These are phyloP conservation scores for Rhodinocichla rosea DNA, from an alignment of 2,113 vertebrate species.

Conservation along the genomic window DNA sequence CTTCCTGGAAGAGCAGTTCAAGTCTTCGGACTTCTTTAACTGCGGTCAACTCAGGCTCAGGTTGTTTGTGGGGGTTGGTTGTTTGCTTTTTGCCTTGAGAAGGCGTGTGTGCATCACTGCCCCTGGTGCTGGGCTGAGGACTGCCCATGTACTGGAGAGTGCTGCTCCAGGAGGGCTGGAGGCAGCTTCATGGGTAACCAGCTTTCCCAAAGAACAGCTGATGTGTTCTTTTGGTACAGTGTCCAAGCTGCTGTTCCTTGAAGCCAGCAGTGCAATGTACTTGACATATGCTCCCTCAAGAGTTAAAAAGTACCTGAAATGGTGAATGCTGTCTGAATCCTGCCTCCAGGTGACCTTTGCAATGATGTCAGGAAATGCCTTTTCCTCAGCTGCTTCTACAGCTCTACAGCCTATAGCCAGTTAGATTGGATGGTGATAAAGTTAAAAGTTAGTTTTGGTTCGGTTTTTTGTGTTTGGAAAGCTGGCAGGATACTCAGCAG, in stretches of 20 bases:
- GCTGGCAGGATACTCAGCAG: neutral
- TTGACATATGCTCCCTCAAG: neutral
- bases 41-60: neutral
- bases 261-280: neutral
- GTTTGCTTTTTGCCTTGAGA: neutral
- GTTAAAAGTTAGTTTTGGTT: neutral
- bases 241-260: neutral
- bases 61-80: neutral
- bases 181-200: rapidly evolving
- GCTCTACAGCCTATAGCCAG: neutral
- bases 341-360: neutral
- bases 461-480: neutral
- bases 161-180: neutral
- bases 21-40: neutral
- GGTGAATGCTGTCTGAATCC: neutral
- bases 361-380: neutral
- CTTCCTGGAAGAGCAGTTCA: neutral
- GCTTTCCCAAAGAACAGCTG: neutral
- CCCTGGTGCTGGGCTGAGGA: rapidly evolving
- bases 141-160: rapidly evolving
- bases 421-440: neutral
- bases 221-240: neutral
- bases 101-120: neutral
- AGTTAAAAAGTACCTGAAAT: neutral
- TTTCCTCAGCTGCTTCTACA: neutral